phyloP scores from a whole-genome alignment of 2,888 invertebrate species.

The Metalampra italica region DNA sequence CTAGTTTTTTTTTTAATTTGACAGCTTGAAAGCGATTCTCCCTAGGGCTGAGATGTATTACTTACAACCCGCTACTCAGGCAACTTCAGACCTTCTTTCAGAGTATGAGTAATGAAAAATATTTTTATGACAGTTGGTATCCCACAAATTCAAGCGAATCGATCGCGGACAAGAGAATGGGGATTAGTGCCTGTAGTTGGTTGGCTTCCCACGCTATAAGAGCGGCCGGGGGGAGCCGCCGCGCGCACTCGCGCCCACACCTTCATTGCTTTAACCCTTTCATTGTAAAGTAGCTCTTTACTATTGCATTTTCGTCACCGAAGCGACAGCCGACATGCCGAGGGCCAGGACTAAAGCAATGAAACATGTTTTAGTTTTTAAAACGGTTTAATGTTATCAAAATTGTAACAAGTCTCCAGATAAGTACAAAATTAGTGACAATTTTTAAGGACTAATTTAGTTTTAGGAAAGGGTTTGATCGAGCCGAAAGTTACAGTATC shows the following conservation, averaged over 20 bases:
- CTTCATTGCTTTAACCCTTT: conserved; percentile 73
- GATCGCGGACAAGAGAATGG: too few relatives aligned
- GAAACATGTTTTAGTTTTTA: conserved; percentile 52
- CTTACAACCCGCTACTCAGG: too few relatives aligned
- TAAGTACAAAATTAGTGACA: conserved; percentile 13
- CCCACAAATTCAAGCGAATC: too few relatives aligned
- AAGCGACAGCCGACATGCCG: conserved; percentile 13
- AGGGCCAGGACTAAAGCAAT: conserved; percentile 71
- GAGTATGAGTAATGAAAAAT: too few relatives aligned
- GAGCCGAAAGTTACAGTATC: conserved; percentile 1
- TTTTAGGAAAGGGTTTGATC: neutral
- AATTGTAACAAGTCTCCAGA: conserved; percentile 28
- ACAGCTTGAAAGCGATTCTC: too few relatives aligned
- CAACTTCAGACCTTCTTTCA: too few relatives aligned
- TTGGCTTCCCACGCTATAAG: too few relatives aligned
- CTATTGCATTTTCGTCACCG: conserved; percentile 8
- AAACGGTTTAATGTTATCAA: conserved; percentile 50
- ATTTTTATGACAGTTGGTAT: too few relatives aligned
- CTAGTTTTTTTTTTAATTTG: too few relatives aligned
- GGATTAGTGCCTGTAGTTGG: too few relatives aligned
- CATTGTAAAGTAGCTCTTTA: neutral
- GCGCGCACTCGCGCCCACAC: conserved; percentile 22
- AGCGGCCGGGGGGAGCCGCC: too few relatives aligned
- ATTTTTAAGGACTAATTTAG: neutral
- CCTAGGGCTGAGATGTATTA: too few relatives aligned